phyloP scores from a whole-genome alignment of 2,888 invertebrate genomes.

The Tanytarsus gracilentus region DNA sequence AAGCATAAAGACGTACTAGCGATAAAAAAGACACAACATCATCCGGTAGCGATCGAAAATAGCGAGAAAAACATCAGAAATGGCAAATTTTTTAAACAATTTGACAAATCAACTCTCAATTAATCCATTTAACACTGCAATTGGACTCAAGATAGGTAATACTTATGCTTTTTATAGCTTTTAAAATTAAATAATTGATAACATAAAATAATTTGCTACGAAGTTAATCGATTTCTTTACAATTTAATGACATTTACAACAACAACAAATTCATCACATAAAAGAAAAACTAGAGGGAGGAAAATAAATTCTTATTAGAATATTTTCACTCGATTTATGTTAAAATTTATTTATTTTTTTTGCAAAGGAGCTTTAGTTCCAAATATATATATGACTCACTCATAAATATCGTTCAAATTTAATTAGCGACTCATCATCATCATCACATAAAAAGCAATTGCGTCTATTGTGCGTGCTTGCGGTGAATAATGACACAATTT shows the following conservation, averaged over 20 bases:
- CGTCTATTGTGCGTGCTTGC: too few species aligned
- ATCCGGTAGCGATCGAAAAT: not conserved
- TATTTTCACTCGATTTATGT: too few species aligned
- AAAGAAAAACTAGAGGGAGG: not conserved
- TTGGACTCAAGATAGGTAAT: constrained; percentile 24
- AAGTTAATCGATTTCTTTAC: not conserved
- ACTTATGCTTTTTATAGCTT: not conserved
- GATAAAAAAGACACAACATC: not conserved
- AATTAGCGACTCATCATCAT: constrained; percentile 15
- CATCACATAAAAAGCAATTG: not conserved
- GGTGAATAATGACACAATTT: too few species aligned
- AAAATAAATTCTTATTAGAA: not conserved
- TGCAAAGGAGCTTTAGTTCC: too few species aligned
- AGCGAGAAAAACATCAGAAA: not conserved
- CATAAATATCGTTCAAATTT: too few species aligned
- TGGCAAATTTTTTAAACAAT: constrained; percentile 25
- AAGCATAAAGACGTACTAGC: not conserved
- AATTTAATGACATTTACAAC: not conserved
- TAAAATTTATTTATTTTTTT: too few species aligned
- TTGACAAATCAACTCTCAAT: constrained; percentile 14
- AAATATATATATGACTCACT: too few species aligned
- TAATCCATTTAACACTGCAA: constrained; percentile 16
- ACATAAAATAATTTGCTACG: not conserved
- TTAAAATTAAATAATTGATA: not conserved
- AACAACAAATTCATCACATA: not conserved